Base-by-base conservation (phyloP, 2,797 vertebrate species). In the Neosilurus hyrtlii region DNA sequence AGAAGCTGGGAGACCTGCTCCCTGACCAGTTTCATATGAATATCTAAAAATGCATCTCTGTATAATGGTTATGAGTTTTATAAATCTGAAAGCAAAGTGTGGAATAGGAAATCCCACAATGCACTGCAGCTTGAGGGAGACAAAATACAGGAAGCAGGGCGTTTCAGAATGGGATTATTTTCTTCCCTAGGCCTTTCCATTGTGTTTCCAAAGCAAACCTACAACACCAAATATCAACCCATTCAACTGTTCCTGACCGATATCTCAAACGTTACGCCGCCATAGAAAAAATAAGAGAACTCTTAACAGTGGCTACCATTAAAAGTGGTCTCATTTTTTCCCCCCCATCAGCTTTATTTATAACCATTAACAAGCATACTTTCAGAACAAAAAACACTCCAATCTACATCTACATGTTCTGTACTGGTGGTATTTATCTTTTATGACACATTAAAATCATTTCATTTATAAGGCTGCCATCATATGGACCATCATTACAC, bases 1-100 rank as follows among this genome's bases (percentile, higher is more conserved):
- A 83, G 68, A 26, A 24, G 2, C 7, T 72, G 62, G 74, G 63
- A 87, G 82, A 82, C 73, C 81, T 79, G 85, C 57, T 88, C 84
- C 86, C 67, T 74, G 82, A 80, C n/a, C 37, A 65, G 68, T 24
- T 18, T 26, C 59, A 22, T 43, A 26, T 37, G 51, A 24, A 24
- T 37, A 30, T 9, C 15, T 37, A 43, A 37, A 57, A 35, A 3
- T 24, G 1, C 37, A 37, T 62, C 22, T 79, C 15, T 18, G 22
- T 59, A 10, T 51, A 18, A n/a, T n/a, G n/a, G n/a, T n/a, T 35
- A 73, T 52, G 22, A 18, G 52, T 56, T 56, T 30, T 30, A 56
- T 37, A 49, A 62, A 62, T 62, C 35, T 5, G 7, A 61, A 57
- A 26, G n/a, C n/a, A 16, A 14, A 72, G 71, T 14, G 10, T 4